Percentiles rank a stretch among this genome's conserved stretches.
Conservation (phyloP, 2,888 invertebrate species). For the Macaria liturata region DNA sequence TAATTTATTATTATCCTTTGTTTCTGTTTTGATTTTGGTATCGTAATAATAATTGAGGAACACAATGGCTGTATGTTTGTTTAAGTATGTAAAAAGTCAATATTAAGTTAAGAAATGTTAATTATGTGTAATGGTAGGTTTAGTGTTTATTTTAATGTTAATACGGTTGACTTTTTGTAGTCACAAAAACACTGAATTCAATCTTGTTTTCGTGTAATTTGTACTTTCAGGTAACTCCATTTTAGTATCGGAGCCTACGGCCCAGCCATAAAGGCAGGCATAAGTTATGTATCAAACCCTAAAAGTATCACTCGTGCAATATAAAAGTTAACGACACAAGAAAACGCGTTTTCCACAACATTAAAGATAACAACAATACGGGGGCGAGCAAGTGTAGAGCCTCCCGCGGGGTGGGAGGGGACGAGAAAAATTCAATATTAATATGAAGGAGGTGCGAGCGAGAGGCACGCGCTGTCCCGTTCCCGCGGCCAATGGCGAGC, state of each 20-base stretch:
- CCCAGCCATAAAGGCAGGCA: conserved; percentile 42
- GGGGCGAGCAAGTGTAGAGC: conserved; percentile 82
- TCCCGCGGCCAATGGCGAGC: conserved; percentile 83
- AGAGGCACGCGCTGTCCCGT: conserved; percentile 77
- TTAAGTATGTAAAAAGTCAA: not conserved
- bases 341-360: conserved; percentile 84
- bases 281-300: conserved; percentile 80
- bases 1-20: conserved; percentile 80
- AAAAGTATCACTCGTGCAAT: conserved; percentile 83
- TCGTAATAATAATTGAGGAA: conserved; percentile 46
- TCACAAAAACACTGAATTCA: too few relatives aligned
- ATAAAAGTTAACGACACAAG: conserved; percentile 84
- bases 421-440: conserved; percentile 91
- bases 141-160: too few relatives aligned
- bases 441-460: conserved; percentile 88
- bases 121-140: too few relatives aligned
- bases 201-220: too few relatives aligned
- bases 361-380: conserved; percentile 84
- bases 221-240: not conserved
- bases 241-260: conserved; percentile 13
- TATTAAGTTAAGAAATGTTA: too few relatives aligned
- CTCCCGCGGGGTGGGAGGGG: conserved; percentile 80
- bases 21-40: conserved; percentile 75
- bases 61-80: conserved; percentile 12
- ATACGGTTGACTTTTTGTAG: too few relatives aligned